These are phyloP conservation scores for Crematogaster levior DNA, from an alignment of 2,888 invertebrate species.

Conservation along the genomic window DNA sequence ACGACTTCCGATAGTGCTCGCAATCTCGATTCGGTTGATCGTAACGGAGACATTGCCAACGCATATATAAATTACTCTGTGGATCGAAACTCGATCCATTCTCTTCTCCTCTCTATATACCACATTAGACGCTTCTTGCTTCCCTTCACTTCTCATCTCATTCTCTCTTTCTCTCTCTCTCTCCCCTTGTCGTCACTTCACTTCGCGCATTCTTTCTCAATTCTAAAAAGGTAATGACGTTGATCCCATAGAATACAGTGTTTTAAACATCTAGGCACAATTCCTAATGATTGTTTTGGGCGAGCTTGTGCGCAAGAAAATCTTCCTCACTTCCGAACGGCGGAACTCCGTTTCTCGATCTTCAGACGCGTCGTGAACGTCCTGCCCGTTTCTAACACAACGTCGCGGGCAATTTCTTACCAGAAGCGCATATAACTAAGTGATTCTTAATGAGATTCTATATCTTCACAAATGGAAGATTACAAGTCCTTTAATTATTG, in stretches of 20 bases:
- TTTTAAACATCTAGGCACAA: conserved; percentile 83
- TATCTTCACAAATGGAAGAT: not conserved
- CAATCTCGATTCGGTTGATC: conserved; percentile 48
- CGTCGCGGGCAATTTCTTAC: not conserved
- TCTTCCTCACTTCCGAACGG: conserved; percentile 33
- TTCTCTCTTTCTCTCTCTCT: conserved; percentile 55
- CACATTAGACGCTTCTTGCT: conserved; percentile 33
- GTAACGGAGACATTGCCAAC: conserved; percentile 38
- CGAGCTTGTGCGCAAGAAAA: conserved; percentile 80
- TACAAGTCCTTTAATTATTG: not conserved
- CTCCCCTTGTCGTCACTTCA: conserved; percentile 43
- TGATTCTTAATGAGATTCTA: not conserved
- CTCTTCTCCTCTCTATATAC: conserved; percentile 49
- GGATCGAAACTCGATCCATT: conserved; percentile 40
- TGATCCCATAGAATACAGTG: conserved; percentile 83
- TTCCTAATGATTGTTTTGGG: conserved; percentile 83
- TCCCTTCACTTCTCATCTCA: conserved; percentile 54
- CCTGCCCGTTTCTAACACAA: not conserved
- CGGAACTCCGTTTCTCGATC: conserved; percentile 26
- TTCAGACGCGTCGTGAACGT: conserved; percentile 18
- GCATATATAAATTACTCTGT: conserved; percentile 45
- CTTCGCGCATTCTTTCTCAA: conserved; percentile 56
- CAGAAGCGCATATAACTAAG: conserved; percentile 21
- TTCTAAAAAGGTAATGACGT: conserved; percentile 79
- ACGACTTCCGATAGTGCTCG: conserved; percentile 58